Conservation (phyloP, 2,113 vertebrate genomes). For the Zootoca vivipara region DNA sequence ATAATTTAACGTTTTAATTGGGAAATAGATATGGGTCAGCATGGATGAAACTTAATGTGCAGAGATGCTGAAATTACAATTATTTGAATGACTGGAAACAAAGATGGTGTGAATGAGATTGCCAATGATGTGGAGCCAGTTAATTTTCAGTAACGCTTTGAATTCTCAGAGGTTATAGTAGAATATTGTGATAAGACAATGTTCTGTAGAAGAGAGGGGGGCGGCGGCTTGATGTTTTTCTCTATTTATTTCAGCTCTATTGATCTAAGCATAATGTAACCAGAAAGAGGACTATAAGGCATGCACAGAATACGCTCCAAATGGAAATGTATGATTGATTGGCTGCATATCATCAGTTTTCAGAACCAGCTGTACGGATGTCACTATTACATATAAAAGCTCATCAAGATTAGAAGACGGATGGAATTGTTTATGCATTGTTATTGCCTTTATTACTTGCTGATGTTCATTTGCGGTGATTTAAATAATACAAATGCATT, state of each 20-base stretch:
- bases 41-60: conserved; percentile 6
- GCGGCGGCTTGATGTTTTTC: neutral
- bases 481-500: neutral
- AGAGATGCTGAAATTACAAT: conserved; percentile 12
- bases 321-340: neutral
- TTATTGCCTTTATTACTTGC: neutral
- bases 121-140: neutral
- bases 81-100: conserved; percentile 12
- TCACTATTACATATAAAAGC: neutral
- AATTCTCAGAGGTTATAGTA: conserved; percentile 22
- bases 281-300: neutral
- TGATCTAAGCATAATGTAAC: conserved; percentile 7
- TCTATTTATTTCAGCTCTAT: conserved; percentile 13
- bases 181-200: conserved; percentile 5
- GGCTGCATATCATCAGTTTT: neutral
- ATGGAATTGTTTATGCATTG: neutral
- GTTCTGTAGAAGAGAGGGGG: neutral
- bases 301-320: neutral
- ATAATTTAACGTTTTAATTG: conserved; percentile 14
- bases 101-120: neutral
- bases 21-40: neutral
- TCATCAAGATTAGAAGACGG: neutral
- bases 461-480: neutral
- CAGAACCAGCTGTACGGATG: neutral
- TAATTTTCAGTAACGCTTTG: conserved; percentile 7